Evolutionary conservation across 1,140 invertebrate species (phyloP).

Genomic region (Nasonia vitripennis): DNA sequence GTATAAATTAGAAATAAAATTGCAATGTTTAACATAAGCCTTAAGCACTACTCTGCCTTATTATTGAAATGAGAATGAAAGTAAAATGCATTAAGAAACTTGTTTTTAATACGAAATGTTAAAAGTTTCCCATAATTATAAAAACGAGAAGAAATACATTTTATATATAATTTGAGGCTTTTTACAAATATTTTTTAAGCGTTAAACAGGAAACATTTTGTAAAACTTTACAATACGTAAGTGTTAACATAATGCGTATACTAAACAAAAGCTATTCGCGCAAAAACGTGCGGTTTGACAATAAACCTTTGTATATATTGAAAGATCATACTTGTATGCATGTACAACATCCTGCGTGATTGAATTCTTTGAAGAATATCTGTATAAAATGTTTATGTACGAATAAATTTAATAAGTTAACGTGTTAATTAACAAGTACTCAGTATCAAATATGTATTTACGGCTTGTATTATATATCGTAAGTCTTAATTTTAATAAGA

Average conservation of each 20-base stretch:
- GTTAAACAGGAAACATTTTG: not conserved
- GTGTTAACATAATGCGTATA: not conserved
- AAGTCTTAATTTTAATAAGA: conserved; percentile 22
- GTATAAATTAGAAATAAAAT: conserved; percentile 2
- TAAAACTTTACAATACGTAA: conserved; percentile 1
- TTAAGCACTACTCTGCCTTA: conserved; percentile 28
- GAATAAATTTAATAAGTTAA: not conserved
- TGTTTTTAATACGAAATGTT: conserved; percentile 7
- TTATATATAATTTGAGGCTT: not conserved
- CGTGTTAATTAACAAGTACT: conserved; percentile 23
- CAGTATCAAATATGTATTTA: conserved; percentile 31
- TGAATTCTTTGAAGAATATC: not conserved
- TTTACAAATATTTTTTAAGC: conserved; percentile 19
- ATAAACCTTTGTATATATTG: not conserved
- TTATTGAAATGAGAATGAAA: conserved; percentile 6
- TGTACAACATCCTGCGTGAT: not conserved
- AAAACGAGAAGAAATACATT: not conserved
- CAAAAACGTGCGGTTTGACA: not conserved
- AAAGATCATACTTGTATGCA: not conserved
- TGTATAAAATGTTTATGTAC: conserved; percentile 5
- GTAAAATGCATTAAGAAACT: not conserved
- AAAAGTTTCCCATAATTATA: not conserved
- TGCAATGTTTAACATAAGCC: conserved; percentile 25
- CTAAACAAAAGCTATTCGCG: not conserved
- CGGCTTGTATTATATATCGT: not conserved